phyloP scores from a whole-genome alignment of 1,140 invertebrate genomes.

The Ridgeia piscesae region DNA sequence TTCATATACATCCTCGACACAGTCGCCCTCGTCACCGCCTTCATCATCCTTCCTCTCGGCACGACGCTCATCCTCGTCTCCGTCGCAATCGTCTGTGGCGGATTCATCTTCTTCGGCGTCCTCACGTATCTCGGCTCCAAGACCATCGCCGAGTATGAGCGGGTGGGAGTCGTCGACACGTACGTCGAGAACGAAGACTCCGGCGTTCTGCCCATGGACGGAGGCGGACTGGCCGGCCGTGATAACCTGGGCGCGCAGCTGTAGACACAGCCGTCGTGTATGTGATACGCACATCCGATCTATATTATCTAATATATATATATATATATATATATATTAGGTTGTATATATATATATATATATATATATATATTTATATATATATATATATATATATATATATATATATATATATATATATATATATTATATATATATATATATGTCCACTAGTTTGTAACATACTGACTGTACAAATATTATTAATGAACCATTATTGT shows the following conservation, averaged over 20 bases:
- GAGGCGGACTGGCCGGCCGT: neutral
- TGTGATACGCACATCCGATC: neutral
- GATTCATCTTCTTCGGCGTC: conserved; percentile 20
- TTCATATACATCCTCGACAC: conserved; percentile 45
- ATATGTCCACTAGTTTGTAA: too few species aligned
- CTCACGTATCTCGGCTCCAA: neutral
- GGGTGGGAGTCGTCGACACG: neutral
- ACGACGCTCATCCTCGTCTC: neutral
- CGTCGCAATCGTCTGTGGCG: conserved; percentile 14
- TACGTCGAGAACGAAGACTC: neutral
- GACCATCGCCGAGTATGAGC: neutral
- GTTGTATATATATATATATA: too few species aligned
- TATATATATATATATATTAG: too few species aligned
- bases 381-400: too few species aligned
- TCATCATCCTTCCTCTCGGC: conserved; percentile 29
- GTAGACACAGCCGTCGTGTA: neutral
- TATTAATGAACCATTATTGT: too few species aligned
- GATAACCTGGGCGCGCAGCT: neutral
- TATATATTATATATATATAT: too few species aligned
- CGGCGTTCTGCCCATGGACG: neutral
- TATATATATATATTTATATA: too few species aligned
- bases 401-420: too few species aligned
- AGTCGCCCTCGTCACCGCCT: conserved; percentile 44
- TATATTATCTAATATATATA: too few species aligned
- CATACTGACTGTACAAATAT: too few species aligned